Conservation (phyloP, 2,113 vertebrate genomes). For the Megaceryle torquata region DNA sequence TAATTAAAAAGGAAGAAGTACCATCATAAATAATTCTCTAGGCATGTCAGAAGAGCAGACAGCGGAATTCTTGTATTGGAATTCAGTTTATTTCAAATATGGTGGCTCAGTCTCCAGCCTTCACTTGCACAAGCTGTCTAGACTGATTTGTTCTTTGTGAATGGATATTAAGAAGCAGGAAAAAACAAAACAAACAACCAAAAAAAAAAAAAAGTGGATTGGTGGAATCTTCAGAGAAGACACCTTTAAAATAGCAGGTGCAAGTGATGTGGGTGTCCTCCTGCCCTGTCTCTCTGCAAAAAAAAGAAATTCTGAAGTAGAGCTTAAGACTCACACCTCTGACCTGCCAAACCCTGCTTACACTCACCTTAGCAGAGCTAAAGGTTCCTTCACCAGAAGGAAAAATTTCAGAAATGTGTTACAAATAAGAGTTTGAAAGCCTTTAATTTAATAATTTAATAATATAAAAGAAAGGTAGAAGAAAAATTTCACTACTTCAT, state of each 20-base stretch:
- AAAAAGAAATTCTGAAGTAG: background rate
- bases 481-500: background rate
- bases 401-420: background rate
- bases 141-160: background rate
- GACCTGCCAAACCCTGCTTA: background rate
- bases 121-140: background rate
- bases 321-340: background rate
- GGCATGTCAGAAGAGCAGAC: background rate
- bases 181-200: no score
- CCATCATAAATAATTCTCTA: background rate
- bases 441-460: background rate
- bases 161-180: background rate
- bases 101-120: background rate
- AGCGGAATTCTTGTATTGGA: background rate
- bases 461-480: background rate
- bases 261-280: background rate
- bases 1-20: background rate
- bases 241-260: background rate
- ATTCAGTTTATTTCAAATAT: background rate
- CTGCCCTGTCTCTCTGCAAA: background rate
- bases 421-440: background rate
- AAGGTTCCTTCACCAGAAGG: background rate
- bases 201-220: no score
- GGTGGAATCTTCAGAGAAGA: background rate
- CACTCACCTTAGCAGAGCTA: background rate